phyloP scores from a whole-genome alignment of 2,113 vertebrate species.

The Trinectes maculatus region DNA sequence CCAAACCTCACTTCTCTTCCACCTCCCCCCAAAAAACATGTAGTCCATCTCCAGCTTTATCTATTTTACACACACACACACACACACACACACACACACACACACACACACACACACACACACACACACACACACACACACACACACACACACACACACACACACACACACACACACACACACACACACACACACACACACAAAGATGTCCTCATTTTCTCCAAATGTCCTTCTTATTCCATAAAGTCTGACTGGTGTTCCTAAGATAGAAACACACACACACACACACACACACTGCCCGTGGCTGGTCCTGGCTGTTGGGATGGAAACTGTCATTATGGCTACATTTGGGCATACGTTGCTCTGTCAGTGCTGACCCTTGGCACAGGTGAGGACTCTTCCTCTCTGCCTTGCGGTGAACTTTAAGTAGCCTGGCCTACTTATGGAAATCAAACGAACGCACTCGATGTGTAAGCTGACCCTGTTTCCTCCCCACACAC shows the following conservation, averaged over 20 bases:
- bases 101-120: background rate
- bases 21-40: constrained; percentile 38
- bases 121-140: background rate
- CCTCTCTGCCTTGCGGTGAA: constrained; percentile 32
- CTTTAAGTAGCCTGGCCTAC: constrained; percentile 58
- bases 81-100: background rate
- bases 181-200: constrained; percentile 16
- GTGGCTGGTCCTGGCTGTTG: constrained; percentile 72
- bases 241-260: no score
- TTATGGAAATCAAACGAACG: constrained; percentile 32
- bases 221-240: no score
- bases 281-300: constrained; percentile 51
- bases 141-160: constrained; percentile 8
- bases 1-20: constrained; percentile 34
- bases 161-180: constrained; percentile 7
- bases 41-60: background rate
- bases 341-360: constrained; percentile 50
- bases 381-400: constrained; percentile 46
- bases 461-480: constrained; percentile 1
- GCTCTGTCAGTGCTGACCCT: constrained; percentile 15
- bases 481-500: constrained; percentile 11
- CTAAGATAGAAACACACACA: no score
- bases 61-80: background rate
- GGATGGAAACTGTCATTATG: constrained; percentile 61
- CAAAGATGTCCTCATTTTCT: background rate